These are phyloP conservation scores for Dolichotis patagonum DNA, from an alignment of 2,113 vertebrate species.

Conservation along the genomic window DNA sequence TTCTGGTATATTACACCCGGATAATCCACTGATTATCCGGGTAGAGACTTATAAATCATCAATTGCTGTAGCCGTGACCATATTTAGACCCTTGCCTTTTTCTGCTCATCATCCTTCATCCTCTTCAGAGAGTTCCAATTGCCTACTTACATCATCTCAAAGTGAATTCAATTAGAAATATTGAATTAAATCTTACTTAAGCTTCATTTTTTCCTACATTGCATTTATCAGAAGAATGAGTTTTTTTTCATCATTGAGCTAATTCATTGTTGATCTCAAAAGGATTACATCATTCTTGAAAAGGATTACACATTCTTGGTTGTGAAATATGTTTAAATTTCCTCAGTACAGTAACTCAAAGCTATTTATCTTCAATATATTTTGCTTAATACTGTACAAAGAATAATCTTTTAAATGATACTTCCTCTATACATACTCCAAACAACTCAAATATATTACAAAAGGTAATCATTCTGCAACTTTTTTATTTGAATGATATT, in stretches of 20 bases:
- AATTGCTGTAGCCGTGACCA: background rate
- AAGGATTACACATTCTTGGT: no score
- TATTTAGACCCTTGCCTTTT: background rate
- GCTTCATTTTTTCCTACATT: background rate
- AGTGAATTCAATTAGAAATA: background rate
- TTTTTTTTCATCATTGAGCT: background rate
- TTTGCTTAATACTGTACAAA: background rate
- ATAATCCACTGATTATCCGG: no score
- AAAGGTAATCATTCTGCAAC: background rate
- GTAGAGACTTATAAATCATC: background rate
- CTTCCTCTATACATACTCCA: background rate
- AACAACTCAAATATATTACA: background rate
- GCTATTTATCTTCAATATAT: background rate
- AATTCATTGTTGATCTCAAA: background rate
- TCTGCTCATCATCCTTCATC: background rate
- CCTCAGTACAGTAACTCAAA: background rate
- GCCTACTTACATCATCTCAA: background rate
- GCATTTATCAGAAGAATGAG: background rate
- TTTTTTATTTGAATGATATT: conserved; percentile 11
- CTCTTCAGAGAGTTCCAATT: background rate
- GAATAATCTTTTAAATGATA: background rate
- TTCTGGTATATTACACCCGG: no score
- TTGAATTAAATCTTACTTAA: background rate
- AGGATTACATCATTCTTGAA: background rate
- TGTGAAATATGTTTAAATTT: background rate